Evolutionary conservation across 2,797 vertebrate species (phyloP).

Genomic region (Taenioides sp.): DNA sequence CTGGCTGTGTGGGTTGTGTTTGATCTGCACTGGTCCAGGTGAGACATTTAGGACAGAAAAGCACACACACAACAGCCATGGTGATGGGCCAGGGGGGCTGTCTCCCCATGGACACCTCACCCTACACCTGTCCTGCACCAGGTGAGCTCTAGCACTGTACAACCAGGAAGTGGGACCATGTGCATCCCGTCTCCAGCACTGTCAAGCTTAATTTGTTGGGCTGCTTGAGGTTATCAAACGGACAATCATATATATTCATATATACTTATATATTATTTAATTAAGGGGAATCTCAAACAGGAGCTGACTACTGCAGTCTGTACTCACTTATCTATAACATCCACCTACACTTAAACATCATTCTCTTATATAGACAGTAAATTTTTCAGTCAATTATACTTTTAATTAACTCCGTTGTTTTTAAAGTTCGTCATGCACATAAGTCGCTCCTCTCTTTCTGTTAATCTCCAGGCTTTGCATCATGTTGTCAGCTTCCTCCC

Average conservation of each 20-base stretch:
- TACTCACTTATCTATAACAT: constrained; percentile 69
- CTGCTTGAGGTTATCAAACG: constrained; percentile 62
- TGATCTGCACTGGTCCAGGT: constrained; percentile 30
- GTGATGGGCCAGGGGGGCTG: constrained; percentile 44
- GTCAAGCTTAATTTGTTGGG: constrained; percentile 70
- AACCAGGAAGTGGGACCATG: constrained; percentile 48
- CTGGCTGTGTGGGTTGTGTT: constrained; percentile 33
- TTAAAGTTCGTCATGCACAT: constrained; percentile 77
- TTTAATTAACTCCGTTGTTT: constrained; percentile 67
- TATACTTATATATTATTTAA: constrained; percentile 27
- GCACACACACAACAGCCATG: constrained; percentile 38
- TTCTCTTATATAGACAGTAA: constrained; percentile 76
- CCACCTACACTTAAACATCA: constrained; percentile 72
- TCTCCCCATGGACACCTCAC: constrained; percentile 20
- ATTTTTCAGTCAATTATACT: constrained; percentile 78
- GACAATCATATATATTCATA: constrained; percentile 45
- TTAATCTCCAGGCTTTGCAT: constrained; percentile 64
- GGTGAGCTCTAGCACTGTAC: constrained; percentile 56
- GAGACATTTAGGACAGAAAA: constrained; percentile 43
- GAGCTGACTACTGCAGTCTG: constrained; percentile 67
- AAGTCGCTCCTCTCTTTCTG: constrained; percentile 54
- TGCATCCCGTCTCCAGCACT: constrained; percentile 45
- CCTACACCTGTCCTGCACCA: constrained; percentile 56
- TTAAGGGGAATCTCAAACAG: constrained; percentile 61
- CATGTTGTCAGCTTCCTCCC: constrained; percentile 59